These are phyloP conservation scores for Propsilocerus akamusi DNA, from an alignment of 1,140 invertebrate species.

Conservation along the genomic window DNA sequence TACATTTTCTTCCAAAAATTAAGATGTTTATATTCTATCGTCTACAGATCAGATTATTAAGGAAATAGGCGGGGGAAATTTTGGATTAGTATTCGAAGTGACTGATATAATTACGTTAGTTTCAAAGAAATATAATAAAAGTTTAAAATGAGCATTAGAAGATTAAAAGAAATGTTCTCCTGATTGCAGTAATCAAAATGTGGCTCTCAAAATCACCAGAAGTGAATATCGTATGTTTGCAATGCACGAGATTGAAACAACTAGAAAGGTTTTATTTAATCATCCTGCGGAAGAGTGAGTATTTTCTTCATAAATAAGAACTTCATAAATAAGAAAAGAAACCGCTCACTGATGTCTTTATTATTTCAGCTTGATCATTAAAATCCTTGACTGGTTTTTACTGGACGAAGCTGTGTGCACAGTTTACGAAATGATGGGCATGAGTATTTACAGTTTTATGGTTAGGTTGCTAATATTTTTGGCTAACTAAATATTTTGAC, in stretches of 20 bases:
- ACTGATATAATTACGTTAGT: conserved; percentile 87
- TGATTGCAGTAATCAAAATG: conserved; percentile 62
- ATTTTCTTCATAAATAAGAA: no score
- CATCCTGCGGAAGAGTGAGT: conserved; percentile 94
- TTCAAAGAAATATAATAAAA: no score
- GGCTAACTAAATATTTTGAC: not conserved
- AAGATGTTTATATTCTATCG: no score
- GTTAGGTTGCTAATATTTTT: conserved; percentile 38
- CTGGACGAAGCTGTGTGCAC: conserved; percentile 99
- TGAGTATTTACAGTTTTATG: conserved; percentile 99
- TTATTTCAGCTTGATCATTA: conserved; percentile 76
- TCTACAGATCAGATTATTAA: conserved; percentile 97
- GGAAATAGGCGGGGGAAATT: conserved; percentile 97
- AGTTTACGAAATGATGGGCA: conserved; percentile 95
- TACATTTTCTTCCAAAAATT: no score
- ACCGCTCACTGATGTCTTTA: conserved; percentile 10
- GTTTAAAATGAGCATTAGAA: no score
- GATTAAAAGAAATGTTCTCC: not conserved
- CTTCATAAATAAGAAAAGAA: not conserved
- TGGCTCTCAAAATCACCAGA: conserved; percentile 98
- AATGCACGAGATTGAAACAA: conserved; percentile 95
- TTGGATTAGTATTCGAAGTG: conserved; percentile 99
- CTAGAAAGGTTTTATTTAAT: conserved; percentile 85
- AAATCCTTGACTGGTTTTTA: conserved; percentile 98
- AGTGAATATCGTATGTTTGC: conserved; percentile 99